Percentiles rank a stretch among this genome's conserved stretches.
Conservation (phyloP, 2,888 invertebrate genomes). For the Lepidonotus clava region DNA sequence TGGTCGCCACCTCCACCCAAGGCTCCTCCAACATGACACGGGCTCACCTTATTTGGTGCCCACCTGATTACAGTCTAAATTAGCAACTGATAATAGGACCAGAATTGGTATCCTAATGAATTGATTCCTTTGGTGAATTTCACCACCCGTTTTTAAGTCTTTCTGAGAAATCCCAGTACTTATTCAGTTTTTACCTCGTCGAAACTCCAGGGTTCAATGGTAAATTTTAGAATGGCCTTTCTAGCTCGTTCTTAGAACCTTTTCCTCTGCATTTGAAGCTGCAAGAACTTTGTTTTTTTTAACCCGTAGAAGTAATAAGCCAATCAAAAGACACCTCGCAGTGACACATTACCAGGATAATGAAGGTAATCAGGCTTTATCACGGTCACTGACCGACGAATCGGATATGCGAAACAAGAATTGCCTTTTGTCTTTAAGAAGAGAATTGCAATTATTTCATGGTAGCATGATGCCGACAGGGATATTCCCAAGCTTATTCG, state of each 20-base stretch:
- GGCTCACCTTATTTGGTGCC: background rate
- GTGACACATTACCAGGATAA: conserved; percentile 23
- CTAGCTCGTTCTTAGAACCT: background rate
- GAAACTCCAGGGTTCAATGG: conserved; percentile 9
- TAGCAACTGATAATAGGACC: no score
- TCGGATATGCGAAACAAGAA: background rate
- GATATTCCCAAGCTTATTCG: no score
- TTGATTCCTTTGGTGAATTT: no score
- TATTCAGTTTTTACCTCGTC: background rate
- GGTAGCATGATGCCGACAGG: no score
- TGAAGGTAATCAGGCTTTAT: background rate
- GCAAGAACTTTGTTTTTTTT: background rate
- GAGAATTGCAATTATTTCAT: no score
- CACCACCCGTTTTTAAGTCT: background rate
- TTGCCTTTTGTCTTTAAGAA: background rate
- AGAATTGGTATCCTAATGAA: no score
- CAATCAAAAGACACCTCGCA: background rate
- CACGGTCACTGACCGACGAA: background rate
- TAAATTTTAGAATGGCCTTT: conserved; percentile 31
- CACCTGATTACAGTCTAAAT: background rate
- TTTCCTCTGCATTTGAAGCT: background rate
- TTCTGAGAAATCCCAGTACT: background rate
- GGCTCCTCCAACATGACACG: background rate
- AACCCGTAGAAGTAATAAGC: background rate
- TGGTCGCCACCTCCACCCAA: background rate